Evolutionary conservation across 1,140 invertebrate species (phyloP).

Genomic region (Atta colombica): DNA sequence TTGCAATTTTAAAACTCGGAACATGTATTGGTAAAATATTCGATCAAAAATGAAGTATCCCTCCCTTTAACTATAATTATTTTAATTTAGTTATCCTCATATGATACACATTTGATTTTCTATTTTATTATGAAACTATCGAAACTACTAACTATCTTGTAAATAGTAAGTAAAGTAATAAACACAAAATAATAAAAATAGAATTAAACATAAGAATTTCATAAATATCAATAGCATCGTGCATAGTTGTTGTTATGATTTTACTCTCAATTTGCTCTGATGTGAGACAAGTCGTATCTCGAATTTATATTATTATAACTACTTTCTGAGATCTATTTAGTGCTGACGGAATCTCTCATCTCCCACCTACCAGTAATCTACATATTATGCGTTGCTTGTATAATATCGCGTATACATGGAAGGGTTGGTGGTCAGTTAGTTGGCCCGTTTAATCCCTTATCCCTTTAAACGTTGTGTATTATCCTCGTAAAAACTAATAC

Average conservation of each 20-base stretch:
- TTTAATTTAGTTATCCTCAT: background rate
- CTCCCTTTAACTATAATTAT: background rate
- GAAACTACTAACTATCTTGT: background rate
- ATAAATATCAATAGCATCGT: background rate
- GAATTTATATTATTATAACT: background rate
- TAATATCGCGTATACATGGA: slow-evolving; percentile 56
- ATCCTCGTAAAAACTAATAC: slow-evolving; percentile 87
- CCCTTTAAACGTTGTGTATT: slow-evolving; percentile 87
- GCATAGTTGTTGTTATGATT: background rate
- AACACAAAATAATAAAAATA: too few species aligned
- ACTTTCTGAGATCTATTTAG: background rate
- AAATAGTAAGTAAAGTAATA: background rate
- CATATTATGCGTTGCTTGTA: slow-evolving; percentile 58
- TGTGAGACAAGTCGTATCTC: background rate
- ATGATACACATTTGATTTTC: background rate
- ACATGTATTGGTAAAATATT: background rate
- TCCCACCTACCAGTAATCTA: slow-evolving; percentile 14
- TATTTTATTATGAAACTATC: background rate
- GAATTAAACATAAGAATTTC: background rate
- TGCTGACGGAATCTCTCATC: background rate
- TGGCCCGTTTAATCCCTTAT: slow-evolving; percentile 85
- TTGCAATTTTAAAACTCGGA: background rate
- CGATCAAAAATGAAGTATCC: background rate
- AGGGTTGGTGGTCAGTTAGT: slow-evolving; percentile 80
- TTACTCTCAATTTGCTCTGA: background rate